These are phyloP conservation scores for Cepaea nemoralis DNA, from an alignment of 1,140 invertebrate species.

Conservation along the genomic window DNA sequence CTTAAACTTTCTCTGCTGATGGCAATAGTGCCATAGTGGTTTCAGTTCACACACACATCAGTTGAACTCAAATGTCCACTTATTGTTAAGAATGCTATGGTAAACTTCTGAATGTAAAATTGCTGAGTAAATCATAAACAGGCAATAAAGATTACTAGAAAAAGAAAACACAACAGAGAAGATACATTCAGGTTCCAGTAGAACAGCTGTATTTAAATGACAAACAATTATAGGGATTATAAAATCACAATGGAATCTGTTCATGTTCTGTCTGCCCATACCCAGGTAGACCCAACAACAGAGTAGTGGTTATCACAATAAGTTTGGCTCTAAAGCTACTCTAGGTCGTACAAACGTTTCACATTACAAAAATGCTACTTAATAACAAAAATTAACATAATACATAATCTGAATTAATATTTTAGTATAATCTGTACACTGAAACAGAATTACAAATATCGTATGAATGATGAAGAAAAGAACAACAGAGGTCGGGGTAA, in stretches of 20 bases:
- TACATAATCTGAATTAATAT: not conserved
- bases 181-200: not conserved
- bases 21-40: too few relatives aligned
- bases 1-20: too few relatives aligned
- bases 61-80: too few relatives aligned
- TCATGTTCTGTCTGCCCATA: not conserved
- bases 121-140: too few relatives aligned
- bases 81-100: too few relatives aligned
- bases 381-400: not conserved
- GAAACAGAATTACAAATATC: not conserved
- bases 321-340: not conserved
- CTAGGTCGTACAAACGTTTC: not conserved
- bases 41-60: too few relatives aligned
- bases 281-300: not conserved
- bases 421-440: not conserved
- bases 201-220: slow-evolving; percentile 7
- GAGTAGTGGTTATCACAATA: slow-evolving; percentile 1
- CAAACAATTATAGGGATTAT: not conserved
- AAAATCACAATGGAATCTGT: slow-evolving; percentile 5
- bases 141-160: too few relatives aligned
- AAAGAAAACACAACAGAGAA: not conserved
- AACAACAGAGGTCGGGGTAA: not conserved
- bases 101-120: too few relatives aligned
- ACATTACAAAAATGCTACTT: not conserved
- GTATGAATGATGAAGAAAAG: not conserved